Conservation (phyloP, 2,888 invertebrate species). For the Caenorhabditis sp. region DNA sequence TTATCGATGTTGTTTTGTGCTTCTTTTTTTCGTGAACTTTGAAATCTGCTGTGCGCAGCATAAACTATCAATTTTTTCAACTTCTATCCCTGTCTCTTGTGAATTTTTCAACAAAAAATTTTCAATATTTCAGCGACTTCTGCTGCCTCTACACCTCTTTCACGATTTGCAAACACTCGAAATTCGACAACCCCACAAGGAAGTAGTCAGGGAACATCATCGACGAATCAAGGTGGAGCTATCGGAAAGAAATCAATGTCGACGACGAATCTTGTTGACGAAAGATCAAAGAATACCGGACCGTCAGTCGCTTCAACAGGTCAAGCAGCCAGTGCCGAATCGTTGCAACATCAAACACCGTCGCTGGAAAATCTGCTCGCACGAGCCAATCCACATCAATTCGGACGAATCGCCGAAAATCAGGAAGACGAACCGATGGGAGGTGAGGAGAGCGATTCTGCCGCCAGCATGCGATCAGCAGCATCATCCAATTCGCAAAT, state of each 20-base stretch:
- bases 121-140: constrained; percentile 2
- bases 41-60: not conserved
- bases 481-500: constrained; percentile 35
- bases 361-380: constrained; percentile 69
- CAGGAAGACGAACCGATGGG: constrained; percentile 30
- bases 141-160: constrained; percentile 15
- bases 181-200: constrained; percentile 8
- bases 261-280: constrained; percentile 69
- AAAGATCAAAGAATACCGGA: constrained; percentile 33
- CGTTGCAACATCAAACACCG: constrained; percentile 71
- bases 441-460: constrained; percentile 41
- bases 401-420: constrained; percentile 49
- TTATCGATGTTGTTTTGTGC: constrained; percentile 6
- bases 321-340: constrained; percentile 74
- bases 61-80: not conserved
- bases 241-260: constrained; percentile 68
- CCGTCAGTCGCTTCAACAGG: constrained; percentile 72
- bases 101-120: no score
- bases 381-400: constrained; percentile 45
- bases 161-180: constrained; percentile 22
- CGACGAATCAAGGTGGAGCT: not conserved
- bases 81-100: no score
- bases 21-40: not conserved
- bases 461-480: constrained; percentile 31
- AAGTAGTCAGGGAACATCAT: constrained; percentile 3